A percentile compares a stretch with the other conserved stretches of the same genome.
Evolutionary conservation across 2,797 vertebrate genomes (phyloP).

Genomic region (Siniperca undulata): DNA sequence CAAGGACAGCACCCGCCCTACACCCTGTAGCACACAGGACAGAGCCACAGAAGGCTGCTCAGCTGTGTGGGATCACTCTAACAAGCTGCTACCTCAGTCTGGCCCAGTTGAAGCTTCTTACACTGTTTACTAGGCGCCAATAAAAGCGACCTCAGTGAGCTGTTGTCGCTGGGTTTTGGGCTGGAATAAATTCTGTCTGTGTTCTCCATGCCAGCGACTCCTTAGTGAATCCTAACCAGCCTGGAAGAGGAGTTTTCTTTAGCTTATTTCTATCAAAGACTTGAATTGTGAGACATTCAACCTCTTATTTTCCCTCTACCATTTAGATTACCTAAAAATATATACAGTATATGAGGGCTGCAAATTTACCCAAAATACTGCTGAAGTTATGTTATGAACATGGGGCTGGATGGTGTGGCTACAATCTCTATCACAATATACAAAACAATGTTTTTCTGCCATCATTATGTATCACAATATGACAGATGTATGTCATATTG

Average conservation of each 20-base stretch:
- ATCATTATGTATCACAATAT: not conserved
- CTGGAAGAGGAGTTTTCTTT: slow-evolving; percentile 22
- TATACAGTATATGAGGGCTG: not conserved
- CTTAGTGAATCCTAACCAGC: slow-evolving; percentile 43
- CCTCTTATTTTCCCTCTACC: not conserved
- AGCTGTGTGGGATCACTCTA: slow-evolving; percentile 78
- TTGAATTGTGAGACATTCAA: slow-evolving; percentile 23
- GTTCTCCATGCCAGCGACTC: slow-evolving; percentile 43
- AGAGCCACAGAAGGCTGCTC: slow-evolving; percentile 80
- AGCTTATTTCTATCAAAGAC: slow-evolving; percentile 19
- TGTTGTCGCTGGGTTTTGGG: slow-evolving; percentile 49
- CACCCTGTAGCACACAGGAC: slow-evolving; percentile 79
- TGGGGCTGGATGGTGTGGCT: not conserved
- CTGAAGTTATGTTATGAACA: not conserved
- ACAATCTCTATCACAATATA: not conserved
- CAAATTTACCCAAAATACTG: not conserved
- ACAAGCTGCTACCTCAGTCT: slow-evolving; percentile 81
- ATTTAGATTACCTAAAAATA: not conserved
- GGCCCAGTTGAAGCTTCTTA: slow-evolving; percentile 69
- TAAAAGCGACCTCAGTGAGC: slow-evolving; percentile 59
- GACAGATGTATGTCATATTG: too few species aligned
- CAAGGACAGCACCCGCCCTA: slow-evolving; percentile 82
- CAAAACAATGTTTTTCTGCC: not conserved
- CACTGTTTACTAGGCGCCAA: slow-evolving; percentile 59
- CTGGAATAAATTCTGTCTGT: slow-evolving; percentile 64